Percentiles rank a stretch among this genome's conserved stretches.
phyloP scores from a whole-genome alignment of 2,113 vertebrate genomes.

The Elanoides forficatus region DNA sequence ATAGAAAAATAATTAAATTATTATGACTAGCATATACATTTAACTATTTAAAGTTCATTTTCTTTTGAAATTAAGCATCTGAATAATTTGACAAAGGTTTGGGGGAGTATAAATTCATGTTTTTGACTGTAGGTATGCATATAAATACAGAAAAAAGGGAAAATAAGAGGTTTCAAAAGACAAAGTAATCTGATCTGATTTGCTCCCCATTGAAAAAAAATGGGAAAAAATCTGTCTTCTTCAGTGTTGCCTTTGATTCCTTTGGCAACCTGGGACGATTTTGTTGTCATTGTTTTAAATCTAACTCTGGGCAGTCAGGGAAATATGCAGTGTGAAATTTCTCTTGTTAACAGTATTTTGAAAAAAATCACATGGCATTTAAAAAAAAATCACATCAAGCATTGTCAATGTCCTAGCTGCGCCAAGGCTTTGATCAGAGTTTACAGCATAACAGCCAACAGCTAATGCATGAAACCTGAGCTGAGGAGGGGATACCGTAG shows the following conservation, averaged over 20 bases:
- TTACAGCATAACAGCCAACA: not conserved
- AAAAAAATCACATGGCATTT: not conserved
- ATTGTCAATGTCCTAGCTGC: not conserved
- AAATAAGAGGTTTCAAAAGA: not conserved
- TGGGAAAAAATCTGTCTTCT: fast-evolving
- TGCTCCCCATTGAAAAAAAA: not conserved
- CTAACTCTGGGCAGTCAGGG: not conserved
- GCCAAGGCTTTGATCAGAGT: not conserved
- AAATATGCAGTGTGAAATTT: not conserved
- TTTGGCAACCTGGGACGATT: not conserved
- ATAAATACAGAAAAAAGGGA: not conserved
- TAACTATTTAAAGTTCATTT: not conserved
- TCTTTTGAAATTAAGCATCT: not conserved
- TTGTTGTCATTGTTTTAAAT: not conserved
- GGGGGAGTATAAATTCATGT: not conserved
- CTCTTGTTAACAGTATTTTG: not conserved
- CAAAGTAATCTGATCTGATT: not conserved
- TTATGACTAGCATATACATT: not conserved
- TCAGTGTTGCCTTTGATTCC: not conserved
- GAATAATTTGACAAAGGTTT: not conserved
- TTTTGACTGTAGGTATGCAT: not conserved
- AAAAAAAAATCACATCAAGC: not conserved
- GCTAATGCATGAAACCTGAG: not conserved
- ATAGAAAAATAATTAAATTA: slow-evolving; percentile 65
- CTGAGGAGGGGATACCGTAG: fast-evolving